phyloP scores from a whole-genome alignment of 2,797 vertebrate species.

The Sarcoramphus papa region DNA sequence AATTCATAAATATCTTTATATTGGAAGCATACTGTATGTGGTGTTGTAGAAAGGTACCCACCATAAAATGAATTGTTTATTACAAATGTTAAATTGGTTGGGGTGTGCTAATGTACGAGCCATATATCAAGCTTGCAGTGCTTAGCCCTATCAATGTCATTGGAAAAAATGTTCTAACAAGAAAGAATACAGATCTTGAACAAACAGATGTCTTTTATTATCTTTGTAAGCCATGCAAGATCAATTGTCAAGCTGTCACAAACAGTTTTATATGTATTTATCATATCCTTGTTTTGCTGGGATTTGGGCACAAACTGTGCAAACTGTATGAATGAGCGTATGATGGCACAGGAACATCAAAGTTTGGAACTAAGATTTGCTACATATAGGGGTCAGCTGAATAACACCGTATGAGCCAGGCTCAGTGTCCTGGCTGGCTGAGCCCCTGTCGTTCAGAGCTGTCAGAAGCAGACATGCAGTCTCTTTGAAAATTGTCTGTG shows the following conservation, averaged over 20 bases:
- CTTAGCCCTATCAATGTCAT: neutral
- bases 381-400: neutral
- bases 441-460: fast-evolving
- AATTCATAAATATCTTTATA: neutral
- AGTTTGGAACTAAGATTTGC: neutral
- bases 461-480: neutral
- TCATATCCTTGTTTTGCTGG: neutral
- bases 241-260: neutral
- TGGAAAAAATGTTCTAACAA: neutral
- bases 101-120: fast-evolving
- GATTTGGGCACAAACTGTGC: neutral
- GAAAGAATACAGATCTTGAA: neutral
- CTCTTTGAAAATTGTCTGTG: neutral
- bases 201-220: neutral
- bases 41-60: neutral
- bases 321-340: neutral
- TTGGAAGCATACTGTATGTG: neutral
- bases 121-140: neutral
- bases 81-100: neutral
- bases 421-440: neutral
- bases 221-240: neutral
- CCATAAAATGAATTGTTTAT: neutral
- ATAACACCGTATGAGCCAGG: neutral
- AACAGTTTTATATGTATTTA: neutral
- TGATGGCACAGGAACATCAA: neutral